These are phyloP conservation scores for Pionites leucogaster DNA, from an alignment of 2,113 vertebrate species.

Conservation along the genomic window DNA sequence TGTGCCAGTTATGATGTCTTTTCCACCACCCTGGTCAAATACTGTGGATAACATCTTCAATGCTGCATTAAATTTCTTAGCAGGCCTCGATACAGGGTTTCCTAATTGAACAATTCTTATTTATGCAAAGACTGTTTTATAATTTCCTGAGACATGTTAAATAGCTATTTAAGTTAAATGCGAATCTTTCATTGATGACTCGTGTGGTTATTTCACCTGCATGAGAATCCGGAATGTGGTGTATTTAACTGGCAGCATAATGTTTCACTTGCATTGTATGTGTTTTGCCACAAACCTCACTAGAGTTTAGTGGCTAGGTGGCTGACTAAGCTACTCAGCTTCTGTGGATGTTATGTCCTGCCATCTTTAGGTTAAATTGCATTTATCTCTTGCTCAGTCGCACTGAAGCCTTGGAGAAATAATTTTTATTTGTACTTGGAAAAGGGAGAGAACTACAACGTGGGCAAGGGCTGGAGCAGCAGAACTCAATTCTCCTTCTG, in stretches of 20 bases:
- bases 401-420: background rate
- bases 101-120: background rate
- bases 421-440: background rate
- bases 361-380: background rate
- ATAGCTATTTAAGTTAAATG: background rate
- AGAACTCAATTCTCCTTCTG: background rate
- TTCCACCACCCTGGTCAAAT: background rate
- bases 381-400: background rate
- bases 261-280: background rate
- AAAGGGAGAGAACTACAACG: background rate
- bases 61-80: background rate
- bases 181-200: background rate
- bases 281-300: background rate
- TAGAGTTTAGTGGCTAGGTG: background rate
- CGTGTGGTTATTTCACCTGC: background rate
- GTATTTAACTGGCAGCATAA: background rate
- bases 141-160: background rate
- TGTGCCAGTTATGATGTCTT: background rate
- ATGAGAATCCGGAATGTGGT: background rate
- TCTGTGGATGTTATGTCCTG: background rate
- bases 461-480: background rate
- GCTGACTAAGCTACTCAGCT: rapidly evolving
- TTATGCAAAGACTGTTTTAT: background rate
- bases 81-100: background rate
- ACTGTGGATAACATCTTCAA: background rate